Conservation (phyloP, 2,888 invertebrate species). For the Scaptomyza cyrtandrae region DNA sequence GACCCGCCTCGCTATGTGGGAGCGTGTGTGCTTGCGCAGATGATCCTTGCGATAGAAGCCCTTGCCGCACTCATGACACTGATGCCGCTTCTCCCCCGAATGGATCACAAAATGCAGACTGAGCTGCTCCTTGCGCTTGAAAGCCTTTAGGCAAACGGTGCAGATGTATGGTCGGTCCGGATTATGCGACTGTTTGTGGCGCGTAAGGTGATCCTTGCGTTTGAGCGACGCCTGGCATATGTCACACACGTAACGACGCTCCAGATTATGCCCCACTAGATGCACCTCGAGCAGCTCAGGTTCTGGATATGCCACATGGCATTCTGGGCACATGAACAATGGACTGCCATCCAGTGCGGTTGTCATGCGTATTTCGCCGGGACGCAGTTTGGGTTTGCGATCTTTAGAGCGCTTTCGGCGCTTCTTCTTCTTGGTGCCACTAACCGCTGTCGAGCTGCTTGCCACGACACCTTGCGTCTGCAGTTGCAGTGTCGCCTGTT, state of each 20-base stretch:
- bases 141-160: conserved; percentile 93
- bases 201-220: conserved; percentile 93
- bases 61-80: conserved; percentile 94
- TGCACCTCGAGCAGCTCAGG: conserved; percentile 93
- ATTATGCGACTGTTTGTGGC: conserved; percentile 95
- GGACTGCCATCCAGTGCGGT: conserved; percentile 93
- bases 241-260: conserved; percentile 93
- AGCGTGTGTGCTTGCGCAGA: conserved; percentile 92
- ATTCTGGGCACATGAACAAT: conserved; percentile 93
- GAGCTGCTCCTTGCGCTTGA: conserved; percentile 94
- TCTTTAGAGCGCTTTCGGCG: conserved; percentile 90
- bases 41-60: conserved; percentile 95
- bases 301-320: conserved; percentile 95
- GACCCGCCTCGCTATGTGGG: conserved; percentile 92
- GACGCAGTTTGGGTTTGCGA: conserved; percentile 91
- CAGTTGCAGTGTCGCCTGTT: conserved; percentile 57
- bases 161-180: conserved; percentile 94
- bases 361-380: conserved; percentile 92
- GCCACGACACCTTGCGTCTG: conserved; percentile 46
- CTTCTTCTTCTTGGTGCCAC: conserved; percentile 89
- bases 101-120: conserved; percentile 95
- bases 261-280: conserved; percentile 92
- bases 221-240: conserved; percentile 95
- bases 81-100: conserved; percentile 93
- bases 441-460: conserved; percentile 68